Percentiles rank a stretch among this genome's conserved stretches.
phyloP scores from a whole-genome alignment of 2,888 invertebrate genomes.

The Metacarcinus magister region DNA sequence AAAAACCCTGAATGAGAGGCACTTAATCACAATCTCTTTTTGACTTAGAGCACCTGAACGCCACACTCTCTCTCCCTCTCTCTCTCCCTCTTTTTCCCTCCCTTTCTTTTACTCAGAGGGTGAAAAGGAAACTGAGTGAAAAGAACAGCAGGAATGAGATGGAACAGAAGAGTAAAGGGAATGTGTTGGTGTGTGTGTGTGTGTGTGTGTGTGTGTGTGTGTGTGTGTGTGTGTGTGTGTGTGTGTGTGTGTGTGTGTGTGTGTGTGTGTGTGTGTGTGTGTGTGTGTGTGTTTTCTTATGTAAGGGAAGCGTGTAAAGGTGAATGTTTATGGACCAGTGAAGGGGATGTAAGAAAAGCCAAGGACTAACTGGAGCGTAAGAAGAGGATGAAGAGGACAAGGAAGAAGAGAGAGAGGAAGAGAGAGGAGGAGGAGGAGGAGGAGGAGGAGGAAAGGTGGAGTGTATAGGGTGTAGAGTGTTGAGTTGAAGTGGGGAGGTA shows the following conservation, averaged over 20 bases:
- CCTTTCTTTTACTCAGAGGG: not conserved
- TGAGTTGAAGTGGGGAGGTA: no score
- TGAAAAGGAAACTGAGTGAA: not conserved
- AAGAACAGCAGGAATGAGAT: not conserved
- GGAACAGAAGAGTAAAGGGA: not conserved
- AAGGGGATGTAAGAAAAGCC: not conserved
- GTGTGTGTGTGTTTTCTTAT: no score
- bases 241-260: no score
- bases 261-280: no score
- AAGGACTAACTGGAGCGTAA: not conserved
- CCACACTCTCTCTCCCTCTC: no score
- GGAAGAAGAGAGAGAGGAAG: not conserved
- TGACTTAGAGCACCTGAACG: no score
- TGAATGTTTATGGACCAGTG: not conserved
- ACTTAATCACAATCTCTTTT: no score
- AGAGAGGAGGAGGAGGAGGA: not conserved
- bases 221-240: not conserved
- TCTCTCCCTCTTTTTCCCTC: no score
- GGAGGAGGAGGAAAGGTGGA: no score
- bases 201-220: not conserved
- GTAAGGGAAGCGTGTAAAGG: no score
- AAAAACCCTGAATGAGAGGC: no score
- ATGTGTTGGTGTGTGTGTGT: not conserved
- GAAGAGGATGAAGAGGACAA: conserved; percentile 2
- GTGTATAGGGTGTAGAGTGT: no score